Base-by-base conservation (phyloP, 2,113 vertebrate genomes). In the Gambusia affinis region DNA sequence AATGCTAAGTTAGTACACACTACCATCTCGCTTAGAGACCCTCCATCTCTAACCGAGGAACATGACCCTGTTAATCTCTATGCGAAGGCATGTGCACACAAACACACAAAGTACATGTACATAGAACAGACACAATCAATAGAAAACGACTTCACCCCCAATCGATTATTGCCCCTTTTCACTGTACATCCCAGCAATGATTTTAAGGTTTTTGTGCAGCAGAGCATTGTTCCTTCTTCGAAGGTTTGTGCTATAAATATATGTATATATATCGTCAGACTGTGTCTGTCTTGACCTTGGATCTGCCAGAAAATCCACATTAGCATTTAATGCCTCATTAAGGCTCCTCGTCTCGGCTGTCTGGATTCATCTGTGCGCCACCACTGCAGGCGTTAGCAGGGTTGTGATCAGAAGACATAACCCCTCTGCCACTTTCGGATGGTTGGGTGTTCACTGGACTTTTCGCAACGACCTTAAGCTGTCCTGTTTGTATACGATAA, bases 141-240 rank as follows among this genome's bases (percentile, higher is more conserved):
- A 91, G 87, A 92, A 93, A 93, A 90, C 72, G 8, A 87, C 82
- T 73, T 87, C 79, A 84, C 80, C 79, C 89, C 91, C 67, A 65
- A 82, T 87, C 72, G 24, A 91, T 93, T 93, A 93, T 93, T 92
- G 91, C 91, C 91, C 92, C 91, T 91, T 89, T 91, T 75, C 63
- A 91, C 91, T 91, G 90, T 92, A 92, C 92, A 92, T 92, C 92
- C 91, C 92, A 93, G 91, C 92, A 92, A 90, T 91, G 91, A 80
- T 92, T 91, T 91, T 88, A 83, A 67, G 80, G 84, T 92, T 88
- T 89, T 93, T 93, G 92, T 93, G 92, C 92, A 92, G 91, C 91
- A 92, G 89, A 91, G 87, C 88, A 69, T 91, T 86, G 83, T 87
- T 86, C 87, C 87, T 89, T 90, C 87, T 80, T 90, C 5, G 37